Conservation (phyloP, 2,888 invertebrate genomes). For the Melanchra persicariae region DNA sequence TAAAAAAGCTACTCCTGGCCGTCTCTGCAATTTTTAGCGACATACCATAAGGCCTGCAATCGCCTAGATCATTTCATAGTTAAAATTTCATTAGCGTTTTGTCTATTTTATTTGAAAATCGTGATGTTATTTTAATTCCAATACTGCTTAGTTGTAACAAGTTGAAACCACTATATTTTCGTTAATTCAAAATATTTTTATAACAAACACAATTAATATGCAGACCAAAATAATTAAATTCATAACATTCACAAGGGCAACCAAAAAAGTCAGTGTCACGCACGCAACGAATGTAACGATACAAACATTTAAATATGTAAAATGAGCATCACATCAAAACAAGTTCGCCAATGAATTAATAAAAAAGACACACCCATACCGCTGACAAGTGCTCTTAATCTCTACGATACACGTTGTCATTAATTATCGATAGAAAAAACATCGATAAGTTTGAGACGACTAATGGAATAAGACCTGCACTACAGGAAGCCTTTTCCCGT, state of each 20-base stretch:
- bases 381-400: conserved; percentile 74
- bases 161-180: not conserved
- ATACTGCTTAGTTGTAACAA: not conserved
- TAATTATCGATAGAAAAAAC: conserved; percentile 79
- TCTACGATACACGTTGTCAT: conserved; percentile 73
- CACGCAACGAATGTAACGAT: conserved; percentile 22
- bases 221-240: conserved; percentile 23
- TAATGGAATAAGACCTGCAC: conserved; percentile 82
- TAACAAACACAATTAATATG: not conserved
- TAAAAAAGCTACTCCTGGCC: not conserved
- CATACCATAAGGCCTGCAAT: not conserved
- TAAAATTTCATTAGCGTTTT: not conserved
- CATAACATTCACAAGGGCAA: conserved; percentile 39
- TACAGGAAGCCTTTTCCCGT: conserved; percentile 86
- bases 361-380: conserved; percentile 60
- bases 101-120: not conserved
- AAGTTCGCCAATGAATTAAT: conserved; percentile 53
- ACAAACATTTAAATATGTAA: conserved; percentile 37
- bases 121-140: not conserved
- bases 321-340: conserved; percentile 35
- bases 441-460: conserved; percentile 68
- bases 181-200: not conserved
- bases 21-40: not conserved
- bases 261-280: conserved; percentile 24
- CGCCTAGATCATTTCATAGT: not conserved